Evolutionary conservation across 2,797 vertebrate species (phyloP).

Genomic region (Fundulus diaphanus): DNA sequence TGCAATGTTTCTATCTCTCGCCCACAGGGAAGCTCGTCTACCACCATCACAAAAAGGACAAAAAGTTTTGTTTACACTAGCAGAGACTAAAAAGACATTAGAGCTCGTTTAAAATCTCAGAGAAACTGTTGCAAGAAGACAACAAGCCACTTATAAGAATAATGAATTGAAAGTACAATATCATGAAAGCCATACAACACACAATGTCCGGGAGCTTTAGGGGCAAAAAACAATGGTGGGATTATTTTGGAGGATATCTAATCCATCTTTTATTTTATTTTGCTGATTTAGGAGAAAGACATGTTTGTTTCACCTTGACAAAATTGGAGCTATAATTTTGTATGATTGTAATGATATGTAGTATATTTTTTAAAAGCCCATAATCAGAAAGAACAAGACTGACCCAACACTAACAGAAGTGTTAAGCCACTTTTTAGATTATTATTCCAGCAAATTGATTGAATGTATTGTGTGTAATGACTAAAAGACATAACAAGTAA

Average conservation of each 20-base stretch:
- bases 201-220: neutral
- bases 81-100: conserved; percentile 17
- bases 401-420: neutral
- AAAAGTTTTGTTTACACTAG: conserved; percentile 20
- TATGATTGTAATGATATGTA: neutral
- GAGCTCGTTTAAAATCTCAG: conserved; percentile 28
- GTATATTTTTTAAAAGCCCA: neutral
- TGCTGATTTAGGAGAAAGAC: neutral
- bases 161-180: conserved; percentile 1
- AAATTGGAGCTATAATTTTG: neutral
- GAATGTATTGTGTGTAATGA: neutral
- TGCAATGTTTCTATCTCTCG: conserved; percentile 14
- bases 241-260: neutral
- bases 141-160: conserved; percentile 15
- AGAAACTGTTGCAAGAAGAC: conserved; percentile 9
- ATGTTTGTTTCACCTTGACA: conserved; percentile 12
- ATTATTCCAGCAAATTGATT: neutral
- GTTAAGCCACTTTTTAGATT: neutral
- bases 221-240: neutral
- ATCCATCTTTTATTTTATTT: conserved; percentile 5
- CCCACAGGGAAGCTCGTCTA: conserved; percentile 22
- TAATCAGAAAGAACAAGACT: neutral
- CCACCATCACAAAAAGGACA: conserved; percentile 6
- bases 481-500: neutral
- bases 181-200: conserved; percentile 8